Evolutionary conservation across 2,888 invertebrate species (phyloP), one percentile per base, ranked within the genome.

Genomic region (Drosophila meridiana): DNA sequence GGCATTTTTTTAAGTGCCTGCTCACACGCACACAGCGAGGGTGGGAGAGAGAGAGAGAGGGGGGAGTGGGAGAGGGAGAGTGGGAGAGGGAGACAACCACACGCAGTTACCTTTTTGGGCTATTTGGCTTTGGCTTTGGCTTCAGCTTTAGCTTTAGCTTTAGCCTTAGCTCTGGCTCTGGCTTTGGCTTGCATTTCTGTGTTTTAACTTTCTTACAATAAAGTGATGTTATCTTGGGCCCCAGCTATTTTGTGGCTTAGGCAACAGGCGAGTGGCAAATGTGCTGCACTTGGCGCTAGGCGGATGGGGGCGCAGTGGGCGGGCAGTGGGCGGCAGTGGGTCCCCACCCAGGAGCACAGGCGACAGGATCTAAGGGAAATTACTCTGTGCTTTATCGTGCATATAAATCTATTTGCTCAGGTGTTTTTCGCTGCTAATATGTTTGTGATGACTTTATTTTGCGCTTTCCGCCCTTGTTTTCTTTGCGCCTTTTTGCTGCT

Each of bases 361-460:
- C 90, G 83, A 90, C 91, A 91, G 91, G 87, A 89, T 90, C 81
- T 88, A 88, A 72, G 80, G 80, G 87, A 87, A 87, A 87, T 88
- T 82, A 84, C 89, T 82, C 78, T 84, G 76, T 79, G 82, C 85
- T 82, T 80, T 89, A 87, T 87, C 83, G 87, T 80, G 78, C 82
- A 90, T 83, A 89, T 90, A 89, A 87, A 91, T 89, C 86, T 91
- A 91, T 92, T 91, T 91, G 90, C 90, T 91, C 91, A 91, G 92
- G 92, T 91, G 92, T 91, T 89, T 88, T 83, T 84, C 78, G 80
- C 78, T 82, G 83, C 87, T 86, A 89, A 91, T 91, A 91, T 89
- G 87, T 91, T 91, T 89, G 86, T 91, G 92, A 90, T 89, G 91
- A 91, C 91, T 91, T 92, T 90, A 90, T 83, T 90, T 91, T 87